phyloP scores from a whole-genome alignment of 2,888 invertebrate species.

The Nudaria mundana region DNA sequence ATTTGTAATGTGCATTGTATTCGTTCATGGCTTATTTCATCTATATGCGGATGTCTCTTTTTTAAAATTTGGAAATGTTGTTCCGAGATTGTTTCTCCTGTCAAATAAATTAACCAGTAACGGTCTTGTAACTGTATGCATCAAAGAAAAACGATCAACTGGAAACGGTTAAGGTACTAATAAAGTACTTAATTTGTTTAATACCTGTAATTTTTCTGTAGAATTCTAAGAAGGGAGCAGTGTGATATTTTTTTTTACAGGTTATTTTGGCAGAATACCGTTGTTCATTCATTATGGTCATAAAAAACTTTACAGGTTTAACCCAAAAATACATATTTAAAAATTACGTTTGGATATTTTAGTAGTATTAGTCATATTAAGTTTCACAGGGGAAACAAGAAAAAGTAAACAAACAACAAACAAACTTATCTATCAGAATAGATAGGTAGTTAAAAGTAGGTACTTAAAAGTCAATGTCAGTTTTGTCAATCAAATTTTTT shows the following conservation, averaged over 20 bases:
- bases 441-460: too few relatives aligned
- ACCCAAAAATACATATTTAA: too few relatives aligned
- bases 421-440: too few relatives aligned
- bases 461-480: too few relatives aligned
- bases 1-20: slow-evolving; percentile 57
- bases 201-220: slow-evolving; percentile 62
- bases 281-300: slow-evolving; percentile 4
- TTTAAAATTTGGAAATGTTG: slow-evolving; percentile 40
- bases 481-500: too few relatives aligned
- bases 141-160: too few relatives aligned
- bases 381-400: too few relatives aligned
- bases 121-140: too few relatives aligned
- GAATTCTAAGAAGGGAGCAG: slow-evolving; percentile 53
- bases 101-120: slow-evolving; percentile 6
- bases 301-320: slow-evolving; percentile 9
- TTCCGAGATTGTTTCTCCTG: slow-evolving; percentile 50
- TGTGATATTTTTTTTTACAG: slow-evolving; percentile 30
- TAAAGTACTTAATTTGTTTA: neutral
- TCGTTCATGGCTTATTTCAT: slow-evolving; percentile 47
- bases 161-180: too few relatives aligned
- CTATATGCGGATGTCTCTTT: slow-evolving; percentile 59
- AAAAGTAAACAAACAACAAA: too few relatives aligned
- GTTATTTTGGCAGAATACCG: slow-evolving; percentile 15
- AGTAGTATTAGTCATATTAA: too few relatives aligned
- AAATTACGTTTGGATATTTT: too few relatives aligned